phyloP scores from a whole-genome alignment of 2,797 vertebrate species.

The Kryptopterus vitreolus region DNA sequence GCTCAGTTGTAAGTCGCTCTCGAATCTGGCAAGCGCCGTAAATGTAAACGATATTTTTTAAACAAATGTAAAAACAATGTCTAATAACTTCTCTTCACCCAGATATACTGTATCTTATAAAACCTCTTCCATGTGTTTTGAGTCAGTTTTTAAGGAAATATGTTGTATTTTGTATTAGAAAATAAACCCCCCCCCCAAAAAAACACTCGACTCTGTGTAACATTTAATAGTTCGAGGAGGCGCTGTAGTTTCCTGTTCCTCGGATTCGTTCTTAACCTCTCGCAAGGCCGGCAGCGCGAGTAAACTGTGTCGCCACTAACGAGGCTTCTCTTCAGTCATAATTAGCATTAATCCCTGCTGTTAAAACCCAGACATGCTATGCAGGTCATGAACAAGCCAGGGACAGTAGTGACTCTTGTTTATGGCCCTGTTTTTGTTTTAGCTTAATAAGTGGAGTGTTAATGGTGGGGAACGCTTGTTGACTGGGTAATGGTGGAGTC shows the following conservation, averaged over 20 bases:
- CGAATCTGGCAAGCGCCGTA: too few species aligned
- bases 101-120: not conserved
- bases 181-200: too few species aligned
- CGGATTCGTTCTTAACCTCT: constrained; percentile 21
- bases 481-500: constrained; percentile 72
- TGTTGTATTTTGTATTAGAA: not conserved
- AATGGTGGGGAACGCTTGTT: constrained; percentile 47
- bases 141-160: not conserved
- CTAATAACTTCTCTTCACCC: not conserved
- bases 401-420: constrained; percentile 63
- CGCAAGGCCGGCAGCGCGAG: constrained; percentile 43
- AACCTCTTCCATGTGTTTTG: not conserved
- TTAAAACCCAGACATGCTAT: constrained; percentile 68
- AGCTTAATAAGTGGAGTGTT: constrained; percentile 47
- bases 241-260: not conserved
- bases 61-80: not conserved
- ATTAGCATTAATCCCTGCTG: constrained; percentile 72
- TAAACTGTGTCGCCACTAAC: constrained; percentile 46
- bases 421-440: constrained; percentile 60
- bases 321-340: constrained; percentile 55
- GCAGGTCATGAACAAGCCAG: constrained; percentile 74
- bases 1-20: too few species aligned
- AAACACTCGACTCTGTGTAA: not conserved
- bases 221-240: constrained; percentile 1
- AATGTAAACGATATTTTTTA: too few species aligned